Evolutionary conservation across 2,888 invertebrate species (phyloP).

Genomic region (Torymus auratus): DNA sequence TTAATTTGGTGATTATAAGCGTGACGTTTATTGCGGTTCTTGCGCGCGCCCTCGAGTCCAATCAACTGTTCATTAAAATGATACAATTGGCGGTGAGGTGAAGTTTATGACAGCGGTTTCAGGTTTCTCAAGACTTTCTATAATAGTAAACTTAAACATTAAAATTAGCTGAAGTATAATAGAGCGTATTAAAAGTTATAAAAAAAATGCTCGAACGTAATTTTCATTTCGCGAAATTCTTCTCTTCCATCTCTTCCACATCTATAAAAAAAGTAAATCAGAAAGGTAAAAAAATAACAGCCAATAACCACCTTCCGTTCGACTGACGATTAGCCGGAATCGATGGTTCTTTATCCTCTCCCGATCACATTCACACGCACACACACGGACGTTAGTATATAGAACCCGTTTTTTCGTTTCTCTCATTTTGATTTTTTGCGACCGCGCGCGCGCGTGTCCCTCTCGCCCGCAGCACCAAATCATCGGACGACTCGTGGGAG

Average conservation of each 20-base stretch:
- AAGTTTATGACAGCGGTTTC: too few relatives aligned
- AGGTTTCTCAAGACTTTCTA: too few relatives aligned
- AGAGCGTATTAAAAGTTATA: too few relatives aligned
- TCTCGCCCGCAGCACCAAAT: conserved; percentile 15
- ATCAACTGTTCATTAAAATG: too few relatives aligned
- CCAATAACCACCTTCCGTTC: conserved; percentile 10
- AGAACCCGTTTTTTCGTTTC: conserved; percentile 40
- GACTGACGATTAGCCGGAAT: conserved; percentile 39
- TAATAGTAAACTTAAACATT: too few relatives aligned
- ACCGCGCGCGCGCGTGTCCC: not conserved
- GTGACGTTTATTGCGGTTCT: too few relatives aligned
- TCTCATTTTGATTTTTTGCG: conserved; percentile 47
- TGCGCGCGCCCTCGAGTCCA: too few relatives aligned
- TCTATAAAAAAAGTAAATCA: not conserved
- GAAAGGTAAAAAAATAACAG: not conserved
- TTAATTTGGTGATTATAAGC: not conserved
- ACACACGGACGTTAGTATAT: conserved; percentile 4
- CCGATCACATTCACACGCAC: conserved; percentile 4
- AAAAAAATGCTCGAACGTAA: not conserved
- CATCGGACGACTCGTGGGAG: conserved; percentile 45
- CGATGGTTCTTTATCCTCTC: conserved; percentile 31
- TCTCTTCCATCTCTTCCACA: not conserved
- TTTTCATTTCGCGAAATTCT: not conserved
- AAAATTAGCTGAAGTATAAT: too few relatives aligned
- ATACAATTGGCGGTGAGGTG: too few relatives aligned